Evolutionary conservation across 2,113 vertebrate species (phyloP).

Genomic region (Equus przewalskii): DNA sequence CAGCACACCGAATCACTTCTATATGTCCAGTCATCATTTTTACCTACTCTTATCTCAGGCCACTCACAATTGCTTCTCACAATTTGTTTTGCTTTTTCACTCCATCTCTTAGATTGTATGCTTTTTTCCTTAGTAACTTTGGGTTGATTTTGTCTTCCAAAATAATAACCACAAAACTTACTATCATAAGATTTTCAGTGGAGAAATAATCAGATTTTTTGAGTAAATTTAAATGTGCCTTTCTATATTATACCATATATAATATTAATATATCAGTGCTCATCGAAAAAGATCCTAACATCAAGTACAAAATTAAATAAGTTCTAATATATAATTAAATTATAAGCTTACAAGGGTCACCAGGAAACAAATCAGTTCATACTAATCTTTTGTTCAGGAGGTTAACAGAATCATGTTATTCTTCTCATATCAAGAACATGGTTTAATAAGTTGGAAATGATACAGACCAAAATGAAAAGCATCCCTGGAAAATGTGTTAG

Average conservation of each 20-base stretch:
- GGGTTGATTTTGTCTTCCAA: constrained; percentile 38
- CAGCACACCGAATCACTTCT: neutral
- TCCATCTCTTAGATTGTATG: neutral
- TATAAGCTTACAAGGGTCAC: neutral
- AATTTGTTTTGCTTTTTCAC: neutral
- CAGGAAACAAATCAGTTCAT: neutral
- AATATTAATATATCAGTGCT: neutral
- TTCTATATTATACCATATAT: neutral
- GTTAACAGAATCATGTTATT: neutral
- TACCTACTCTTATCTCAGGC: neutral
- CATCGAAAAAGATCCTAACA: neutral
- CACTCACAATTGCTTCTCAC: neutral
- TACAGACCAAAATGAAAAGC: neutral
- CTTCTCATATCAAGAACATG: neutral
- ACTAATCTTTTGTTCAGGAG: neutral
- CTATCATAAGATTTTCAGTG: constrained; percentile 1
- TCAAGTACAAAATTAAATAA: constrained; percentile 29
- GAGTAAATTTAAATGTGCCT: neutral
- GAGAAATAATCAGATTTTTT: neutral
- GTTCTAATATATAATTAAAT: neutral
- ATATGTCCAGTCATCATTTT: neutral
- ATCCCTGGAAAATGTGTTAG: neutral
- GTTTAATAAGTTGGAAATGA: neutral
- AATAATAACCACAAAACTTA: neutral
- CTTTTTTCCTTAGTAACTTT: neutral